Conservation (phyloP, 30 jellyfish, hydroid and myxozoan genomes). For the Aurelia coerulea region DNA sequence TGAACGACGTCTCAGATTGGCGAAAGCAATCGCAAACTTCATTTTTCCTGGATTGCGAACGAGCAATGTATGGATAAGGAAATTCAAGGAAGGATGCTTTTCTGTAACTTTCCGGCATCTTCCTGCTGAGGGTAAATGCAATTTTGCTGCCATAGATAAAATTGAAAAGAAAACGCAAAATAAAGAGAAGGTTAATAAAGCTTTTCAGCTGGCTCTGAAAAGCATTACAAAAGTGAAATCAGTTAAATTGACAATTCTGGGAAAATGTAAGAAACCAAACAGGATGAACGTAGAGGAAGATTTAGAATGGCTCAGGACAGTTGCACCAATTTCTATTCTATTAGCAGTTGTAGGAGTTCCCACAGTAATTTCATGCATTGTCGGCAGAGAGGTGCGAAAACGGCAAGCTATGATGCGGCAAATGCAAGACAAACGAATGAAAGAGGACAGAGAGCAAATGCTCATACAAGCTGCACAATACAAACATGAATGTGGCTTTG, state of each 20-base stretch:
- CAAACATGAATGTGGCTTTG: constrained; percentile 84
- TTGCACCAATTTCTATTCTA: constrained; percentile 80
- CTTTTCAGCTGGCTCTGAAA: constrained; percentile 70
- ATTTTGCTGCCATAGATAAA: constrained; percentile 53
- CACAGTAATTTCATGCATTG: constrained; percentile 82
- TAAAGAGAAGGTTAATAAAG: constrained; percentile 22
- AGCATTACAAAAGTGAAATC: constrained; percentile 31
- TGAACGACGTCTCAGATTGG: constrained; percentile 69
- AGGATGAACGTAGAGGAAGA: constrained; percentile 29
- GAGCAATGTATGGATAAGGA: constrained; percentile 63
- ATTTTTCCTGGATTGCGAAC: constrained; percentile 49
- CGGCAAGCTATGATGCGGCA: constrained; percentile 83
- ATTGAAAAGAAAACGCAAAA: constrained; percentile 38
- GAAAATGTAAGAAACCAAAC: constrained; percentile 62
- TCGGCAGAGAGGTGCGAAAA: constrained; percentile 81
- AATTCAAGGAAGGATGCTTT: constrained; percentile 63
- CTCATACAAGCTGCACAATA: constrained; percentile 77
- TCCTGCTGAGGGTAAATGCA: constrained; percentile 66
- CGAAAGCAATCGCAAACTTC: constrained; percentile 58
- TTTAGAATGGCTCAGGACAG: constrained; percentile 85
- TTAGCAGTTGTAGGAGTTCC: constrained; percentile 87
- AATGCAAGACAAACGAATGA: constrained; percentile 77
- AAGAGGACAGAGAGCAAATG: constrained; percentile 83
- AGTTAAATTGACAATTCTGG: constrained; percentile 51
- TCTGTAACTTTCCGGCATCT: constrained; percentile 67